Evolutionary conservation across 2,113 vertebrate genomes (phyloP).

Genomic region (Apistogramma diplotaenia): DNA sequence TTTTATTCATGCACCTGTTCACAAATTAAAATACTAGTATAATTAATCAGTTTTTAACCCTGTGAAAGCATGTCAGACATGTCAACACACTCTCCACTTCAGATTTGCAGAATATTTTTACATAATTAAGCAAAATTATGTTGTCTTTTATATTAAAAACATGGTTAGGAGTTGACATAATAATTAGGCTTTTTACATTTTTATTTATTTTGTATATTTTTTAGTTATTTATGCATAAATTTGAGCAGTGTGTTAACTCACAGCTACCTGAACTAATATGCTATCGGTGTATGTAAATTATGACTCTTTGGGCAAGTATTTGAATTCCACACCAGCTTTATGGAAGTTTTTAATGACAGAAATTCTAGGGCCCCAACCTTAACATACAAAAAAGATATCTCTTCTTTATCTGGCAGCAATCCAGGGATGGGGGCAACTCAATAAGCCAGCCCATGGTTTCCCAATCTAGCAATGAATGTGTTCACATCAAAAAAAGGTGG

Average conservation of each 20-base stretch:
- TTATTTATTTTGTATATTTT: background rate
- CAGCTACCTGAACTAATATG: background rate
- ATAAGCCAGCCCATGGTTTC: background rate
- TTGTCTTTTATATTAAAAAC: background rate
- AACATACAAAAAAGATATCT: background rate
- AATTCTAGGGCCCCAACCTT: background rate
- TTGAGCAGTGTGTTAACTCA: background rate
- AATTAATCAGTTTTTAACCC: constrained; percentile 16
- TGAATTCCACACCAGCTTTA: background rate
- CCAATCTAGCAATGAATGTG: background rate
- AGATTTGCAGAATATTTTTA: constrained; percentile 5
- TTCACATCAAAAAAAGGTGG: background rate
- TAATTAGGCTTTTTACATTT: background rate
- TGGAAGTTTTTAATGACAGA: background rate
- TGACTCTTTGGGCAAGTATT: background rate
- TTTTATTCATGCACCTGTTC: constrained; percentile 14
- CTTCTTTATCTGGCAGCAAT: background rate
- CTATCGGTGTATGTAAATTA: background rate
- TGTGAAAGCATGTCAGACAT: background rate
- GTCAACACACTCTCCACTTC: background rate
- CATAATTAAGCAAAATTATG: background rate
- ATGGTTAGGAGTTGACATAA: background rate
- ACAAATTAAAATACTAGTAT: background rate
- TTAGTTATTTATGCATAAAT: background rate
- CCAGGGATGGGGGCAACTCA: background rate